Conservation (phyloP, 2,113 vertebrate genomes). For the Abramis brama region DNA sequence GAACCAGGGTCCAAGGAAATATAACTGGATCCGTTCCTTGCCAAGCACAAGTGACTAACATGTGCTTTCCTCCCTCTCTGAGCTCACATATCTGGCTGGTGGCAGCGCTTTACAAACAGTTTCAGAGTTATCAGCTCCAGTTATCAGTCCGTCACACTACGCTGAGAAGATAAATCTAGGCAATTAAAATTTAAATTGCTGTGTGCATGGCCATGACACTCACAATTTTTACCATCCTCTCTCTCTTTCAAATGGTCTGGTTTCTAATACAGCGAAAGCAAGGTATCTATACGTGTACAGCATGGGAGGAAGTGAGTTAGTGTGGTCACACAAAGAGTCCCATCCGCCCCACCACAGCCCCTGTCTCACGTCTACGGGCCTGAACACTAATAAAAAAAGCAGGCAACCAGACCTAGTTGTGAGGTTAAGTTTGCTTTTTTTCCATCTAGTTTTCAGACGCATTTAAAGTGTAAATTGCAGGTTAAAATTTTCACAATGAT, state of each 20-base stretch:
- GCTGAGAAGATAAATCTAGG: conserved; percentile 79
- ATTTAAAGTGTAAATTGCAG: not conserved
- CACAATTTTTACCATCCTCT: conserved; percentile 48
- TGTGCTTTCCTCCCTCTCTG: conserved; percentile 61
- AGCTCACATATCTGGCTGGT: conserved; percentile 62
- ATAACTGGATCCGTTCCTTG: too few species aligned
- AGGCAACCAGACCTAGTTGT: not conserved
- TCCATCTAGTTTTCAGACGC: not conserved
- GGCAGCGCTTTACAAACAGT: conserved; percentile 70
- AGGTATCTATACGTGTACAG: conserved; percentile 19
- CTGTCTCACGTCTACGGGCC: not conserved
- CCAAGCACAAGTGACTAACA: conserved; percentile 1
- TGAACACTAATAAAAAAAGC: not conserved
- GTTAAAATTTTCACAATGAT: too few species aligned
- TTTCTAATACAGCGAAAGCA: conserved; percentile 11
- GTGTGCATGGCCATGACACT: conserved; percentile 74
- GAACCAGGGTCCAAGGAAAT: too few species aligned
- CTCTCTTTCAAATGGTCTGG: not conserved
- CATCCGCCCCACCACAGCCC: not conserved
- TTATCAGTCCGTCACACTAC: conserved; percentile 78
- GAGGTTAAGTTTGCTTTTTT: not conserved
- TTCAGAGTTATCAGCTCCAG: conserved; percentile 69
- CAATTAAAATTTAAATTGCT: conserved; percentile 82
- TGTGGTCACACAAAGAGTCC: conserved; percentile 12
- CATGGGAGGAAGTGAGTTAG: not conserved